phyloP scores from a whole-genome alignment of 2,888 invertebrate genomes.

The Marasmarcha lunaedactyla region DNA sequence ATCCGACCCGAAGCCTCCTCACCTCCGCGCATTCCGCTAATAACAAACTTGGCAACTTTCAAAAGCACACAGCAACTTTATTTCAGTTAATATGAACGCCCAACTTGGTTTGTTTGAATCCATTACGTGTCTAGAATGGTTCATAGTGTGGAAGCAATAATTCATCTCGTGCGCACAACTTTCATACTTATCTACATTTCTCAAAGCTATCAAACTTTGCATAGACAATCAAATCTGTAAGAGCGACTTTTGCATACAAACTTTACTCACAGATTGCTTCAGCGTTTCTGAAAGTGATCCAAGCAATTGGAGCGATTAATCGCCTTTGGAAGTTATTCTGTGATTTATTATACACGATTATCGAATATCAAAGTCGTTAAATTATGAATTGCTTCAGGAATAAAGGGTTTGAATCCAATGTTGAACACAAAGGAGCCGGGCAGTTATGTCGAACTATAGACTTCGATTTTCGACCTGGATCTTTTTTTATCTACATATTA shows the following conservation, averaged over 20 bases:
- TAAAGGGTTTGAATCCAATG: too few relatives aligned
- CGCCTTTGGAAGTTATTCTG: constrained; percentile 28
- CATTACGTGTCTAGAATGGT: constrained; percentile 33
- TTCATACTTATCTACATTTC: constrained; percentile 46
- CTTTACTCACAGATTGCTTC: constrained; percentile 52
- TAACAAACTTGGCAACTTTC: too few relatives aligned
- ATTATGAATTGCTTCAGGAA: neutral
- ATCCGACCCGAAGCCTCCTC: too few relatives aligned
- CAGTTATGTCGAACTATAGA: too few relatives aligned
- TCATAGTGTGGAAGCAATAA: constrained; percentile 31
- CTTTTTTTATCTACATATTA: too few relatives aligned
- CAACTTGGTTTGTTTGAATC: constrained; percentile 26
- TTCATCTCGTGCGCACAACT: constrained; percentile 27
- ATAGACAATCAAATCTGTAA: constrained; percentile 55
- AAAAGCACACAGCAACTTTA: neutral
- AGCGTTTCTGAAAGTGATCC: constrained; percentile 50
- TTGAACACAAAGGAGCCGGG: too few relatives aligned
- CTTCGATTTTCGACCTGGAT: too few relatives aligned
- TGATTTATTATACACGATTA: constrained; percentile 27
- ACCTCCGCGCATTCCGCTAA: too few relatives aligned
- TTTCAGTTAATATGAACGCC: constrained; percentile 9
- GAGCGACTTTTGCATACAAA: constrained; percentile 57
- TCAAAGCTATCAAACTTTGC: constrained; percentile 53
- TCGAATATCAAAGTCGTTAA: constrained; percentile 4
- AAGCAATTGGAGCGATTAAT: constrained; percentile 58